phyloP scores from a whole-genome alignment of 2,888 invertebrate species.

The Noctua pronuba region DNA sequence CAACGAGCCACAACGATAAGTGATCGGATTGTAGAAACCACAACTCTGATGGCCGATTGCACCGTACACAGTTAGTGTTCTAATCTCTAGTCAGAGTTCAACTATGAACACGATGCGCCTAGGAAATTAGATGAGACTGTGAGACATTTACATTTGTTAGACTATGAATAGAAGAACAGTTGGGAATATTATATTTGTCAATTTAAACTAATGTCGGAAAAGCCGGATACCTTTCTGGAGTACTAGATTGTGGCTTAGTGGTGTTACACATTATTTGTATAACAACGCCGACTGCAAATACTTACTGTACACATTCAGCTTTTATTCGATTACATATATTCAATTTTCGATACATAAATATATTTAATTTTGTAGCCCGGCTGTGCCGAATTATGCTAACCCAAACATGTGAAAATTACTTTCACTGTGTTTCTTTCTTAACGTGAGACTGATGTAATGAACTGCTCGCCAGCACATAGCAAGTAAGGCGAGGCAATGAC shows the following conservation, averaged over 20 bases:
- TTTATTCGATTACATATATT: too few species aligned
- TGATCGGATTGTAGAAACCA: not conserved
- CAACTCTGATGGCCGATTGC: conserved; percentile 2
- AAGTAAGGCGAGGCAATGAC: not conserved
- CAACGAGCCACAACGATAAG: not conserved
- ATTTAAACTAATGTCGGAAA: not conserved
- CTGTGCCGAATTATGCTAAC: not conserved
- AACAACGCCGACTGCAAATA: too few species aligned
- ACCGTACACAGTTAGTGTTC: conserved; percentile 17
- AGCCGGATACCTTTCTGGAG: not conserved
- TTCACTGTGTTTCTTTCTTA: not conserved
- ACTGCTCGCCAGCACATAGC: not conserved
- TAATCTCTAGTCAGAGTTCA: conserved; percentile 49
- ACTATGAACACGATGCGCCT: not conserved
- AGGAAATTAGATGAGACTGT: conserved; percentile 3
- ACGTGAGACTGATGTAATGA: not conserved
- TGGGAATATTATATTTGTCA: not conserved
- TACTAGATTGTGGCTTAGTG: too few species aligned
- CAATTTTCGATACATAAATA: too few species aligned
- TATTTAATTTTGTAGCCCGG: too few species aligned
- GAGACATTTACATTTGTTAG: conserved; percentile 4
- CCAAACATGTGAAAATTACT: not conserved
- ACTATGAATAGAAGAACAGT: not conserved
- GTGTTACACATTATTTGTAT: not conserved
- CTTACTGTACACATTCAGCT: too few species aligned